phyloP scores from a whole-genome alignment of 1,140 invertebrate genomes.

The Bombus polaris region DNA sequence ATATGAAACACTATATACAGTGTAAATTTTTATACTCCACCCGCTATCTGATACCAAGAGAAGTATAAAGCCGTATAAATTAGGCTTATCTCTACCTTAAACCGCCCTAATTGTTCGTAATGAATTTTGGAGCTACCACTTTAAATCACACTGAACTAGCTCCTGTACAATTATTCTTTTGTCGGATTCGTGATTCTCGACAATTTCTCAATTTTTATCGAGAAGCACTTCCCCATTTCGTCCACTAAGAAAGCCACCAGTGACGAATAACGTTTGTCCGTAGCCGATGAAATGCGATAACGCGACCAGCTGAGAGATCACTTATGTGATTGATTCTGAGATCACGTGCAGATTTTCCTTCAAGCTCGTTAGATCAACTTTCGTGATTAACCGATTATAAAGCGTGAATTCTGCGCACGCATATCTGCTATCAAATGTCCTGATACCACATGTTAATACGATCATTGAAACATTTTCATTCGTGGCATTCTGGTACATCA shows the following conservation, averaged over 20 bases:
- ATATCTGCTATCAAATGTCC: not conserved
- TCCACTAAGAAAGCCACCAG: not conserved
- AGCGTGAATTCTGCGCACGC: not conserved
- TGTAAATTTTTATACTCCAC: too few relatives aligned
- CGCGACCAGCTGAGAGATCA: not conserved
- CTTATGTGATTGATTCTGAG: not conserved
- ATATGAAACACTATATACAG: too few relatives aligned
- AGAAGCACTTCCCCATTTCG: not conserved
- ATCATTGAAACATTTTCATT: not conserved
- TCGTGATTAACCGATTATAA: conserved; percentile 24
- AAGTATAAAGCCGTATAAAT: not conserved
- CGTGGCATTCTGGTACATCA: not conserved
- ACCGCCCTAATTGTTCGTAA: not conserved
- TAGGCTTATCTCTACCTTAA: not conserved
- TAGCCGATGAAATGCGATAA: conserved; percentile 17
- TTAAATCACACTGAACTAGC: too few relatives aligned
- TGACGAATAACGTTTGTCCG: not conserved
- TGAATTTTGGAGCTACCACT: not conserved
- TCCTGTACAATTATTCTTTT: not conserved
- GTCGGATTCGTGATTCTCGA: not conserved
- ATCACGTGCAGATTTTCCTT: conserved; percentile 19
- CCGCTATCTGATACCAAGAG: not conserved
- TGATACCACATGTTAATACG: conserved; percentile 4
- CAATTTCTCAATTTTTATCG: not conserved
- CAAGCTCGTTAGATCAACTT: not conserved